Percentiles rank a stretch among this genome's conserved stretches.
Evolutionary conservation across 2,888 invertebrate genomes (phyloP).

Genomic region (Phragmatobia fuliginosa): DNA sequence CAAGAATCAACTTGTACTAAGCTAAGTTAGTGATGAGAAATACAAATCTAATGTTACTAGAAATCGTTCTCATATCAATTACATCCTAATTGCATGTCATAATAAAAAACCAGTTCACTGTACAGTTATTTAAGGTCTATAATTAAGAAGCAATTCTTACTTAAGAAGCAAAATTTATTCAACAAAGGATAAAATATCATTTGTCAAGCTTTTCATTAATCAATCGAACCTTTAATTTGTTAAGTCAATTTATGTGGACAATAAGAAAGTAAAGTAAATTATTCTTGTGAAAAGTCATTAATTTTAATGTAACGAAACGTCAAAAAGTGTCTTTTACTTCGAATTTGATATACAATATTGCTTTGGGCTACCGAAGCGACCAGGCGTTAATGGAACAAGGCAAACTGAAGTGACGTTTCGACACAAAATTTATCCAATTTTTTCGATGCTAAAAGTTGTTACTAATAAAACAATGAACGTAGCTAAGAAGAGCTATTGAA

Average conservation of each 20-base stretch:
- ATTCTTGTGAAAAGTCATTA: conserved; percentile 7
- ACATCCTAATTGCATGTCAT: neutral
- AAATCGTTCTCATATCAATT: no score
- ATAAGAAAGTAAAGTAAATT: conserved; percentile 5
- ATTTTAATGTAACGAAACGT: conserved; percentile 11
- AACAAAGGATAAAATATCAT: conserved; percentile 7
- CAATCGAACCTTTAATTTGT: conserved; percentile 18
- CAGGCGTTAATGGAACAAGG: neutral
- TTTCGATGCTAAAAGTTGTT: neutral
- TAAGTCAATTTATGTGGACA: conserved; percentile 18
- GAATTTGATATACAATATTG: neutral
- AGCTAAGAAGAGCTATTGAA: neutral
- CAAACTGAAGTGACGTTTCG: neutral
- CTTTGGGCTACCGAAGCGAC: neutral
- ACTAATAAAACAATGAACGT: neutral
- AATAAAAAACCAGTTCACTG: neutral
- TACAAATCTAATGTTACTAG: no score
- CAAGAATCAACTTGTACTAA: no score
- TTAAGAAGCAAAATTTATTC: neutral
- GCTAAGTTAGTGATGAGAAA: no score
- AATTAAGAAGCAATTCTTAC: neutral
- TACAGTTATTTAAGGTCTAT: neutral
- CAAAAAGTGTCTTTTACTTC: neutral
- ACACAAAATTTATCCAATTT: neutral
- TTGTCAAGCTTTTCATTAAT: conserved; percentile 7